These are phyloP conservation scores for Argyra leucocephala DNA, from an alignment of 2,888 invertebrate genomes.

Conservation along the genomic window DNA sequence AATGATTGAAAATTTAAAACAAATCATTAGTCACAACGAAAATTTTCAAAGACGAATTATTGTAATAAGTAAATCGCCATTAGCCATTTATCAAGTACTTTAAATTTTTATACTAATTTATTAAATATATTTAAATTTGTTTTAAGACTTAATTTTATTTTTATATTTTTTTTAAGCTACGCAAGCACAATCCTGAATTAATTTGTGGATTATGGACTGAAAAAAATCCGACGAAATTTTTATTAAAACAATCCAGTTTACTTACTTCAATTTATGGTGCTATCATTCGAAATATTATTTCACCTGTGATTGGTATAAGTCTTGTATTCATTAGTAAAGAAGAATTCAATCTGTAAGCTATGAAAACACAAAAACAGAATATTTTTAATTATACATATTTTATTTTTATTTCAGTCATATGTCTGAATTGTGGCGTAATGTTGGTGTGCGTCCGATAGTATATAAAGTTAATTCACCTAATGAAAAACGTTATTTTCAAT, in stretches of 20 bases:
- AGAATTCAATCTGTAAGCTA: constrained; percentile 41
- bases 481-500: constrained; percentile 44
- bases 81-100: constrained; percentile 40
- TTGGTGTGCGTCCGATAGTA: constrained; percentile 42
- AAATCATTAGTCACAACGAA: constrained; percentile 31
- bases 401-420: constrained; percentile 34
- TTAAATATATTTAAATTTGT: no score
- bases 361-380: not conserved
- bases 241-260: constrained; percentile 39
- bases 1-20: constrained; percentile 37
- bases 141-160: not conserved
- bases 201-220: constrained; percentile 43
- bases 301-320: constrained; percentile 42
- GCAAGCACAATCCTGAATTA: constrained; percentile 39
- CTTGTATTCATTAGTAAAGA: constrained; percentile 42
- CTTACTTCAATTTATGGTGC: constrained; percentile 43
- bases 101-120: no score
- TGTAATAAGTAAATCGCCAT: constrained; percentile 38
- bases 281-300: constrained; percentile 41
- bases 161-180: constrained; percentile 29
- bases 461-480: constrained; percentile 44
- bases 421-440: constrained; percentile 42
- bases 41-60: constrained; percentile 36
- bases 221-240: constrained; percentile 33
- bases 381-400: not conserved